A percentile compares a stretch with the other conserved stretches of the same genome.
Conservation (phyloP, 1,140 invertebrate species). For the Maniola jurtina region DNA sequence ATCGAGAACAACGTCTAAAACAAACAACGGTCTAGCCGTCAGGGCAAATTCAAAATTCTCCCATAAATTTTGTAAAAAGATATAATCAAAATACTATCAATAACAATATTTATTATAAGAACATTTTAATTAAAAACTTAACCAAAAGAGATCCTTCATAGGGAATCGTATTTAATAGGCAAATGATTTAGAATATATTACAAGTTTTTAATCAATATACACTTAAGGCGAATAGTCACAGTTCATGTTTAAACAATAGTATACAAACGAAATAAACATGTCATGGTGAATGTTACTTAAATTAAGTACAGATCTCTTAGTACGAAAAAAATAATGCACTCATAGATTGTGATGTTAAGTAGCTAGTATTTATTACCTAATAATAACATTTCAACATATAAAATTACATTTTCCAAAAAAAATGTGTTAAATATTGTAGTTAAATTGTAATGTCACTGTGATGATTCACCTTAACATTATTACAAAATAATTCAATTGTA, state of each 20-base stretch:
- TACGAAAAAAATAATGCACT: not conserved
- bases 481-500: slow-evolving; percentile 15
- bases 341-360: not conserved
- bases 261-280: too few relatives aligned
- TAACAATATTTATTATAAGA: slow-evolving; percentile 47
- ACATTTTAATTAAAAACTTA: slow-evolving; percentile 49
- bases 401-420: not conserved
- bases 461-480: slow-evolving; percentile 12
- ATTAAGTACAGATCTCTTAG: not conserved
- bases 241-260: not conserved
- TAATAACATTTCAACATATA: not conserved
- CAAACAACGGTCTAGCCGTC: slow-evolving; percentile 28
- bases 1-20: slow-evolving; percentile 29
- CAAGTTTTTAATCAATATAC: not conserved
- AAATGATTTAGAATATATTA: slow-evolving; percentile 42
- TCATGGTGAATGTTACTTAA: too few relatives aligned
- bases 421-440: not conserved
- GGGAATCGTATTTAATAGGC: slow-evolving; percentile 57
- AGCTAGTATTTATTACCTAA: too few relatives aligned
- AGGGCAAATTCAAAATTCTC: slow-evolving; percentile 65
- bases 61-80: slow-evolving; percentile 46
- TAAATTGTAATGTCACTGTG: not conserved
- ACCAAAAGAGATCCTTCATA: slow-evolving; percentile 67
- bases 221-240: slow-evolving; percentile 4
- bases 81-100: slow-evolving; percentile 34